Conservation (phyloP, 2,888 invertebrate genomes). For the Diachrysia chrysitis region DNA sequence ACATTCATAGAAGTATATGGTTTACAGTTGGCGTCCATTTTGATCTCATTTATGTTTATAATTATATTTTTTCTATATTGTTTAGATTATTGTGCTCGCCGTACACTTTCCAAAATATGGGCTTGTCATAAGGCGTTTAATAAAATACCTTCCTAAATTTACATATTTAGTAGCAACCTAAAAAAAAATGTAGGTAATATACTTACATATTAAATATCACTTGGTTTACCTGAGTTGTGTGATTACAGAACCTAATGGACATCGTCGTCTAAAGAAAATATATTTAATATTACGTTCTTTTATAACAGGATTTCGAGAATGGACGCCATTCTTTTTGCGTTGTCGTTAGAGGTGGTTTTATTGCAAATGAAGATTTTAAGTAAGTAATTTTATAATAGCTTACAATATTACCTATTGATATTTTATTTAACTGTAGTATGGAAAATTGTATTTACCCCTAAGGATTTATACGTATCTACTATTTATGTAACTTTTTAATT, state of each 20-base stretch:
- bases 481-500: too few relatives aligned
- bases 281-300: slow-evolving; percentile 29
- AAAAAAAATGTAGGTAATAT: background rate
- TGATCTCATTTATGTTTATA: too few relatives aligned
- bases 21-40: too few relatives aligned
- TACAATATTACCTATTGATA: background rate
- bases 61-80: too few relatives aligned
- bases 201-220: background rate
- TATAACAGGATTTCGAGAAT: slow-evolving; percentile 68
- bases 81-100: too few relatives aligned
- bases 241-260: background rate
- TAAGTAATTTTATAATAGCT: slow-evolving; percentile 56
- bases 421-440: too few relatives aligned
- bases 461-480: too few relatives aligned
- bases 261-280: slow-evolving; percentile 7
- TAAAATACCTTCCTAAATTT: background rate
- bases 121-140: too few relatives aligned
- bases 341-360: slow-evolving; percentile 78
- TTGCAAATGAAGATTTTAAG: slow-evolving; percentile 79
- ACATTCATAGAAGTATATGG: too few relatives aligned
- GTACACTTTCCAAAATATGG: too few relatives aligned
- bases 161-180: background rate
- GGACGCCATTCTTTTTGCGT: slow-evolving; percentile 79
- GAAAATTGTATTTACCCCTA: background rate
- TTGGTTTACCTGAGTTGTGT: background rate